Evolutionary conservation across 1,140 invertebrate genomes (phyloP).

Genomic region (Drosophila sechellia): DNA sequence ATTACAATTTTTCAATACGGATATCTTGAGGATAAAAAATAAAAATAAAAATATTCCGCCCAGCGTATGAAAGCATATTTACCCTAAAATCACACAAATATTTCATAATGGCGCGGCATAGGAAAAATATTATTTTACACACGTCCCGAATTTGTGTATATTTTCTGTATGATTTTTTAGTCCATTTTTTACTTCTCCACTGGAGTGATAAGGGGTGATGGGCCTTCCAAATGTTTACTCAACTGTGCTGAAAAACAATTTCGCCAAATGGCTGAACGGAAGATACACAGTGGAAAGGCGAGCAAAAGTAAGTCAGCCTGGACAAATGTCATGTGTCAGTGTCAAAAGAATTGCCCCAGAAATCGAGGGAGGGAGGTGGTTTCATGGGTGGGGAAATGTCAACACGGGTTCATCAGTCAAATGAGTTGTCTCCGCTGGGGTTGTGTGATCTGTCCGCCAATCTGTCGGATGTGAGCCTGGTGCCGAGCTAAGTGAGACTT

Average conservation of each 20-base stretch:
- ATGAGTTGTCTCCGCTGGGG: constrained; percentile 70
- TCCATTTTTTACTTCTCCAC: constrained; percentile 52
- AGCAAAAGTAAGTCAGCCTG: constrained; percentile 39
- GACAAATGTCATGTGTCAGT: constrained; percentile 82
- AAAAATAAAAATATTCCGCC: constrained; percentile 1
- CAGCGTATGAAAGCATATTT: constrained; percentile 25
- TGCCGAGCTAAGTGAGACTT: constrained; percentile 66
- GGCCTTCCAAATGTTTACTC: constrained; percentile 72
- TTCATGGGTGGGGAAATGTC: constrained; percentile 57
- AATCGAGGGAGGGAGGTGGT: constrained; percentile 19
- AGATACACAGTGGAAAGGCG: constrained; percentile 13
- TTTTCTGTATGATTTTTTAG: constrained; percentile 33
- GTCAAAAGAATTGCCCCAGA: constrained; percentile 60
- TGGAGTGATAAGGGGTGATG: neutral
- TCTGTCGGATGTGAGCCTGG: constrained; percentile 26
- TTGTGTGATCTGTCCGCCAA: constrained; percentile 26
- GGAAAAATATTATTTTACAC: constrained; percentile 36
- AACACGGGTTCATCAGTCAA: constrained; percentile 82
- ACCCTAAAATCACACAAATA: constrained; percentile 29
- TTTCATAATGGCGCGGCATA: constrained; percentile 1
- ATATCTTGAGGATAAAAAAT: constrained; percentile 2
- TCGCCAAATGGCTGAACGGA: constrained; percentile 63
- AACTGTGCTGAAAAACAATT: constrained; percentile 83
- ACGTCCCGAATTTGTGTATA: constrained; percentile 29
- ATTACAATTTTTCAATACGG: constrained; percentile 11